Conservation (phyloP, 2,888 invertebrate species). For the Autographa gamma region DNA sequence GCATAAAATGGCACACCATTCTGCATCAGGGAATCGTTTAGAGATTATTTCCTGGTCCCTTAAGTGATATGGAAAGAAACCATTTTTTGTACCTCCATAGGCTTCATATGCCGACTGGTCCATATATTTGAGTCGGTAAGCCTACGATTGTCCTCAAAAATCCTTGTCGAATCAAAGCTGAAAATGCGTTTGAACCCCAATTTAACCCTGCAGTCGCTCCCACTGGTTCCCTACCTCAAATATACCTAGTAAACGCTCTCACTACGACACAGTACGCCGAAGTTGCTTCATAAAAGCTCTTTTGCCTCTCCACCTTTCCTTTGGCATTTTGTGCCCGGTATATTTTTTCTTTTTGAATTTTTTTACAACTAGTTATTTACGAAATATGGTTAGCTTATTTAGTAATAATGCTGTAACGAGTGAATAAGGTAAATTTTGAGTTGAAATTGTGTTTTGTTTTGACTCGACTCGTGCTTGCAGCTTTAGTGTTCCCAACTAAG, state of each 20-base stretch:
- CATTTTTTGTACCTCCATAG: not conserved
- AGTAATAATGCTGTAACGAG: conserved; percentile 22
- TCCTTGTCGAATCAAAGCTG: conserved; percentile 18
- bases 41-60: not conserved
- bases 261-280: conserved; percentile 79
- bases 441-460: not conserved
- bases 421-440: not conserved
- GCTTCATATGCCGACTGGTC: not conserved
- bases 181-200: conserved; percentile 36
- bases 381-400: conserved; percentile 50
- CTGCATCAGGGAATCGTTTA: conserved; percentile 20
- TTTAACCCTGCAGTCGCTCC: conserved; percentile 54
- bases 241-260: conserved; percentile 76
- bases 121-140: not conserved
- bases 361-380: conserved; percentile 52
- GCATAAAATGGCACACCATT: conserved; percentile 32
- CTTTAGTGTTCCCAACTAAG: not conserved
- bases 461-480: not conserved
- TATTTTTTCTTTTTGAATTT: conserved; percentile 65
- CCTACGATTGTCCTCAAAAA: conserved; percentile 9
- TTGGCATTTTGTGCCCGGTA: conserved; percentile 76
- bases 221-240: conserved; percentile 63
- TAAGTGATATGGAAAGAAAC: not conserved
- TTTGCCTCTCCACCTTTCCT: conserved; percentile 83
- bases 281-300: conserved; percentile 86